Evolutionary conservation across 2,113 vertebrate species (phyloP).

Genomic region (Laterallus jamaicensis): DNA sequence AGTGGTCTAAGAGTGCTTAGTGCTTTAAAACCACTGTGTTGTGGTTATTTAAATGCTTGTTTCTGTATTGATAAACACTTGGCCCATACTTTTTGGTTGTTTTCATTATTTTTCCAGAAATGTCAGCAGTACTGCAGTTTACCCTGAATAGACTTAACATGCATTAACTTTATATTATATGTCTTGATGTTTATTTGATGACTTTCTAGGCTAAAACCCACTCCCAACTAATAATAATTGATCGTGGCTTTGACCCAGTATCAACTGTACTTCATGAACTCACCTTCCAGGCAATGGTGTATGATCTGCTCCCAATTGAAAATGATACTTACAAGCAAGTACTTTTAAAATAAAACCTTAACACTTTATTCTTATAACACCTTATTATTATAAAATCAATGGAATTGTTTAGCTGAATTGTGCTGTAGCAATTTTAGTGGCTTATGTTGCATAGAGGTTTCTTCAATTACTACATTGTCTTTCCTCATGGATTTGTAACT

Average conservation of each 20-base stretch:
- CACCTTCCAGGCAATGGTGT: slow-evolving; percentile 98
- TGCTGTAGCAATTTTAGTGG: background rate
- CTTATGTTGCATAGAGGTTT: background rate
- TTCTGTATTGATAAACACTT: background rate
- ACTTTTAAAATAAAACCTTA: background rate
- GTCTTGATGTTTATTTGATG: slow-evolving; percentile 26
- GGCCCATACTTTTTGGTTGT: background rate
- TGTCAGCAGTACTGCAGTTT: background rate
- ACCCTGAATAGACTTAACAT: background rate
- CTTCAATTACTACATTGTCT: background rate
- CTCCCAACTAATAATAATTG: slow-evolving; percentile 93
- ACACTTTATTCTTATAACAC: background rate
- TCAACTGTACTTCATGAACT: slow-evolving; percentile 95
- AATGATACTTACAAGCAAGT: slow-evolving; percentile 92
- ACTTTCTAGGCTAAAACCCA: slow-evolving; percentile 88
- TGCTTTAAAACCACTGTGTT: background rate
- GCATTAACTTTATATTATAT: background rate
- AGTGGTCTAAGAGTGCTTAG: background rate
- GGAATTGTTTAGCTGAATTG: background rate
- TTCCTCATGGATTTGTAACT: background rate
- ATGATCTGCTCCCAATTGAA: slow-evolving; percentile 92
- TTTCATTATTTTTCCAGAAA: background rate
- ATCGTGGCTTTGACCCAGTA: slow-evolving; percentile 93
- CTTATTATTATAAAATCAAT: background rate
- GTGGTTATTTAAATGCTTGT: background rate